phyloP scores from a whole-genome alignment of 2,888 invertebrate genomes.

The Caradrina kadenii region DNA sequence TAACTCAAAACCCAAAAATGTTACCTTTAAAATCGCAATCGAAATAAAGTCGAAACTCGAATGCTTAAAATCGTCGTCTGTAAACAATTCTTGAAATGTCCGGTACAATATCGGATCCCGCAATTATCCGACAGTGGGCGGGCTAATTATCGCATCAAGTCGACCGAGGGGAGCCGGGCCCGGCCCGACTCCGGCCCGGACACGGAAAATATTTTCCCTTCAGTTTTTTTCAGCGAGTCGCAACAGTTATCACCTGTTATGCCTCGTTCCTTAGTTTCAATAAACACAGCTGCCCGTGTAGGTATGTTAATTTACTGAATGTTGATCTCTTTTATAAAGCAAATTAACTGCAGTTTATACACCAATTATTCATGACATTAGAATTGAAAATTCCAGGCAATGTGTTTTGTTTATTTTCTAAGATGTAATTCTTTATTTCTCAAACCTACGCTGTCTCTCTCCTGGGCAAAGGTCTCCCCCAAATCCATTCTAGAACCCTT shows the following conservation, averaged over 20 bases:
- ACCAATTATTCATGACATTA: neutral
- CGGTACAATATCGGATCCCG: slow-evolving; percentile 72
- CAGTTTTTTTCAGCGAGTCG: slow-evolving; percentile 41
- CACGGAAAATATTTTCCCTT: slow-evolving; percentile 47
- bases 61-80: slow-evolving; percentile 60
- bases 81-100: slow-evolving; percentile 62
- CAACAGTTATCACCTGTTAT: slow-evolving; percentile 45
- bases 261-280: slow-evolving; percentile 19
- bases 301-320: slow-evolving; percentile 34
- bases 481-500: no score
- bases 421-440: no score
- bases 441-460: no score
- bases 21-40: slow-evolving; percentile 16
- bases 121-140: slow-evolving; percentile 74
- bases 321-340: slow-evolving; percentile 5
- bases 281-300: slow-evolving; percentile 42
- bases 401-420: neutral
- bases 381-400: neutral
- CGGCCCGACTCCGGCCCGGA: slow-evolving; percentile 32
- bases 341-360: slow-evolving; percentile 1
- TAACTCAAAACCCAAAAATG: slow-evolving; percentile 6
- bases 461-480: no score
- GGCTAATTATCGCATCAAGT: slow-evolving; percentile 78
- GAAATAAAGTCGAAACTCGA: slow-evolving; percentile 50
- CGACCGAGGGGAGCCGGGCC: slow-evolving; percentile 50